Base-by-base conservation (phyloP, 2,113 vertebrate genomes). In the Microtus oregoni region DNA sequence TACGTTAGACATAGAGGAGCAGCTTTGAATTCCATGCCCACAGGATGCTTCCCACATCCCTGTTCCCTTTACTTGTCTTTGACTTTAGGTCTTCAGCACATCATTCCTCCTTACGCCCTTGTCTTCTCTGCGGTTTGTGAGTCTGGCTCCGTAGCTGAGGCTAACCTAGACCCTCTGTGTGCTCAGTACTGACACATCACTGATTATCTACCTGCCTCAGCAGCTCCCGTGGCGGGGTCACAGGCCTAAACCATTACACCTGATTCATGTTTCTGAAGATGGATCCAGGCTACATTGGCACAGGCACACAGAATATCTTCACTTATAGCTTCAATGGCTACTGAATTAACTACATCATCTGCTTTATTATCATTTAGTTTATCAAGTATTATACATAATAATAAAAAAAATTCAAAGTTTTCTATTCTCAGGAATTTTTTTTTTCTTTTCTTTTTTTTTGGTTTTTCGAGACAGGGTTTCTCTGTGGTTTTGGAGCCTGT, bases 371-470 rank as follows among this genome's bases (percentile, higher is more conserved):
- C 72, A 41, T 81, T 88, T 2, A 92, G 22, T 61, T 94, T 73
- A 91, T 75, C 11, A 63, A 24, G 20, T 68, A 86, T n/a, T 91
- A 78, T 22, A 82, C 13, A 22, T 26, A 92, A 76, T 65, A 73
- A 91, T 63, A 52, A 94, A 65, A 65, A 75, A 95, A 83, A 73
- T 32, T 58, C 0, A 75, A 65, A 81, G 35, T 85, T 95, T 90
- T 91, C 26, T 77, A 86, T 61, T 92, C 67, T 68, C 47, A 87
- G 76, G 38, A 91, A 92, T 81, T 88, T 77, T 83, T 97, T 58
- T 47, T 47, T 47, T 47, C 5, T 47, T 58, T 4, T 20, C 19
- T 58, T 58, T 5, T 19, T 58, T 58, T 58, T 58, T 58, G 0
- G 17, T 55, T 17, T 58, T 58, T 58, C 17, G 1, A 58, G 55